A percentile compares a stretch with the other conserved stretches of the same genome.
phyloP scores from a whole-genome alignment of 2,888 invertebrate species.

The Zaprionus bogoriensis region DNA sequence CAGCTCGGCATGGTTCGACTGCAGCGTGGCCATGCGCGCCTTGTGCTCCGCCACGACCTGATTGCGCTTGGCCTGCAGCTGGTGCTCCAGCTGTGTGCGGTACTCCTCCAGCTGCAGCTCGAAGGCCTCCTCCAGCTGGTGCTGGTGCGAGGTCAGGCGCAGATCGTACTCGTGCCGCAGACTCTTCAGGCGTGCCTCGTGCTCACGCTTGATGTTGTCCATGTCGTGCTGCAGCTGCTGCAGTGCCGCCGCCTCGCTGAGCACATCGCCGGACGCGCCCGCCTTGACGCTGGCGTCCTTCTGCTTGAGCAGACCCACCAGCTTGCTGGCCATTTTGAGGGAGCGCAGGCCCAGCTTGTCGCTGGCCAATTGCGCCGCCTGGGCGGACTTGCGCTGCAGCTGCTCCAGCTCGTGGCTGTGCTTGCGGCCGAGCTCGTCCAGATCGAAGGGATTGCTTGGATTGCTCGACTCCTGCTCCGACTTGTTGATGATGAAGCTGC shows the following conservation, averaged over 20 bases:
- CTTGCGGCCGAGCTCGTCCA: constrained; percentile 82
- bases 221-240: constrained; percentile 77
- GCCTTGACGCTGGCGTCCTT: constrained; percentile 28
- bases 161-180: constrained; percentile 81
- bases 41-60: constrained; percentile 84
- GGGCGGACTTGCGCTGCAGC: constrained; percentile 84
- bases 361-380: constrained; percentile 67
- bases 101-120: constrained; percentile 82
- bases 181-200: constrained; percentile 82
- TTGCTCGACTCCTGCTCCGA: constrained; percentile 83
- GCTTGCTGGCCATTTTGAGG: constrained; percentile 73
- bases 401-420: constrained; percentile 81
- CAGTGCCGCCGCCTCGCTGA: constrained; percentile 38
- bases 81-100: constrained; percentile 79
- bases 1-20: constrained; percentile 81
- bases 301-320: constrained; percentile 72
- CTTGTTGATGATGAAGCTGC: constrained; percentile 80
- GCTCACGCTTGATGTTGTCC: constrained; percentile 71
- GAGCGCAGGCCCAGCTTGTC: constrained; percentile 74
- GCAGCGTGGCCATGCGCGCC: constrained; percentile 80
- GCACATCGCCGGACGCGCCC: constrained; percentile 12
- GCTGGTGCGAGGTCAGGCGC: constrained; percentile 82
- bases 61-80: constrained; percentile 84
- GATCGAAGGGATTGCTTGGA: constrained; percentile 83
- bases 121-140: constrained; percentile 83